These are phyloP conservation scores for Phenacoccus solenopsis DNA, from an alignment of 1,140 invertebrate species.

Conservation along the genomic window DNA sequence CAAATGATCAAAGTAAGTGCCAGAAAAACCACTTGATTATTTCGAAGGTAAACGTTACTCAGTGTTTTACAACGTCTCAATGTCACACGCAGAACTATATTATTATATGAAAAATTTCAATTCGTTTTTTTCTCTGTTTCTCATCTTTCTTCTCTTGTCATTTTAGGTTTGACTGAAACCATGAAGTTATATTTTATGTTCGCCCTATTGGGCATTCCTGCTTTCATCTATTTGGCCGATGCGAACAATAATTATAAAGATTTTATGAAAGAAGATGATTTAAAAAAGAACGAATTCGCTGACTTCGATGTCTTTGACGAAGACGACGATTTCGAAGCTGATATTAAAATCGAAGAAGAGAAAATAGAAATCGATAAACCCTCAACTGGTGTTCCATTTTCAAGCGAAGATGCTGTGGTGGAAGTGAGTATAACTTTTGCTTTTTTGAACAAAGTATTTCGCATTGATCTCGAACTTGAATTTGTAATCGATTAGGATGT, in stretches of 20 bases:
- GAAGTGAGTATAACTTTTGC: neutral
- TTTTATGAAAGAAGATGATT: slow-evolving; percentile 16
- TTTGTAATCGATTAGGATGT: slow-evolving; percentile 41
- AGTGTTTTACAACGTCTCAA: too few relatives aligned
- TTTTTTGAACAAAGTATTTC: slow-evolving; percentile 10
- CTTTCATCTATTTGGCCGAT: neutral
- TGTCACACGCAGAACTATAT: too few relatives aligned
- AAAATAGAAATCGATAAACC: neutral
- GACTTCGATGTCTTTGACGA: slow-evolving; percentile 1
- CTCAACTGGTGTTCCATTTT: neutral
- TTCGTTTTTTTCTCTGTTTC: too few relatives aligned
- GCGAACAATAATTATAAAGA: neutral
- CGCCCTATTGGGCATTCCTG: neutral
- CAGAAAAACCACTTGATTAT: too few relatives aligned
- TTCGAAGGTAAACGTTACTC: too few relatives aligned
- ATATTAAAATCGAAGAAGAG: neutral
- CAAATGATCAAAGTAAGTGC: too few relatives aligned
- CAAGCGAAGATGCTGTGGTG: neutral
- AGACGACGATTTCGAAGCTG: slow-evolving; percentile 4
- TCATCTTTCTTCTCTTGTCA: too few relatives aligned
- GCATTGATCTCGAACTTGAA: neutral
- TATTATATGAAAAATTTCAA: too few relatives aligned
- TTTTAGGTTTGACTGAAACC: too few relatives aligned
- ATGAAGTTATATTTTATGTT: neutral
- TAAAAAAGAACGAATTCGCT: slow-evolving; percentile 8